Percentiles rank a stretch among this genome's conserved stretches.
These are phyloP conservation scores for Heterotilapia buettikoferi DNA, from an alignment of 2,113 vertebrate species.

Conservation along the genomic window DNA sequence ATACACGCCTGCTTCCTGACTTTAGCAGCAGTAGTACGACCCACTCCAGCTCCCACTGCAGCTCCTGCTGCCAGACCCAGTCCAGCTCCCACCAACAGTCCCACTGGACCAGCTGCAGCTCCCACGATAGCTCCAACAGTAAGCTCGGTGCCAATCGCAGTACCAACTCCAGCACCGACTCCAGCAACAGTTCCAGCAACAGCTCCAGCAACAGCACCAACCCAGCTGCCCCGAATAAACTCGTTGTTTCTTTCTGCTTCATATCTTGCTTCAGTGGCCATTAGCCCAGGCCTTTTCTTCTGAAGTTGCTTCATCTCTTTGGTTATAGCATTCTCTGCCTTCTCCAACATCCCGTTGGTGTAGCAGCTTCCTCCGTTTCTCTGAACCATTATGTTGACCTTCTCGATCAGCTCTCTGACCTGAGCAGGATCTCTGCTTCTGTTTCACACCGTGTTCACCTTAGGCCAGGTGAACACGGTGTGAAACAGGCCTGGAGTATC, in stretches of 20 bases:
- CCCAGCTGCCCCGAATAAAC: not conserved
- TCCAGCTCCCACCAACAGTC: no score
- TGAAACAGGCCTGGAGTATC: no score
- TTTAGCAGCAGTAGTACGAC: not conserved
- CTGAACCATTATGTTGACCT: no score
- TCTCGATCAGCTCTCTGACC: no score
- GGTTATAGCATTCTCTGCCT: not conserved
- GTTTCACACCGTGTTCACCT: no score
- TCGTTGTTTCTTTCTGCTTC: not conserved
- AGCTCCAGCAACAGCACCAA: not conserved
- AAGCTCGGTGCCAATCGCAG: not conserved
- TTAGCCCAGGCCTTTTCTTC: not conserved
- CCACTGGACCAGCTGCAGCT: not conserved
- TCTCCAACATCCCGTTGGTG: not conserved
- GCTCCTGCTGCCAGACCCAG: no score
- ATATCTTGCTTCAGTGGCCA: not conserved
- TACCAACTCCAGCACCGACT: not conserved
- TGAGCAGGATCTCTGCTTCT: no score
- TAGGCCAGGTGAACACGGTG: accelerated
- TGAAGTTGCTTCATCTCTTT: not conserved
- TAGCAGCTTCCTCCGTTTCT: no score
- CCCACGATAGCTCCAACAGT: not conserved
- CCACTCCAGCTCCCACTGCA: accelerated
- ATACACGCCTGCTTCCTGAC: not conserved
- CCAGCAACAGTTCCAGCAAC: not conserved